These are phyloP conservation scores for Chloroceryle aenea DNA, from an alignment of 2,113 vertebrate genomes.

Conservation along the genomic window DNA sequence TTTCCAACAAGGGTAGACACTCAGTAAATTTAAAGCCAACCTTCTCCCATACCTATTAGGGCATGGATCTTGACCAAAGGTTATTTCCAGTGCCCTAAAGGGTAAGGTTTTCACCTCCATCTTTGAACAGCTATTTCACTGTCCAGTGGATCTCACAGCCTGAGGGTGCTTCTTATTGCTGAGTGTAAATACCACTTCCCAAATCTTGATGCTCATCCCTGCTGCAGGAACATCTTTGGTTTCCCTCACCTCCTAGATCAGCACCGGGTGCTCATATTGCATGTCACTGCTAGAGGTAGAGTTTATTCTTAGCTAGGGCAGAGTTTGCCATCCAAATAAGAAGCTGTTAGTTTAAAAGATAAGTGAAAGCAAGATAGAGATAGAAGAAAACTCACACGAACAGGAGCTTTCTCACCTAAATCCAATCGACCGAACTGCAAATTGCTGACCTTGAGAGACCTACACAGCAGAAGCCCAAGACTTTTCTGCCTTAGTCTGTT, in stretches of 20 bases:
- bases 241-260: background rate
- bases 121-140: background rate
- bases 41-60: background rate
- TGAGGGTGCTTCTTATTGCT: background rate
- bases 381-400: accelerated
- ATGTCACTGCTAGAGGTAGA: accelerated
- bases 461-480: accelerated
- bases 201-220: background rate
- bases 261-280: background rate
- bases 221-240: background rate
- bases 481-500: background rate
- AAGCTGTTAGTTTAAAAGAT: background rate
- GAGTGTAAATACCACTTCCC: background rate
- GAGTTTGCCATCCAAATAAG: background rate
- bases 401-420: background rate
- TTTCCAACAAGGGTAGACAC: background rate
- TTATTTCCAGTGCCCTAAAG: background rate
- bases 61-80: background rate
- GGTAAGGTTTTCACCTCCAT: background rate
- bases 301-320: background rate
- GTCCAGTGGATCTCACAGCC: background rate
- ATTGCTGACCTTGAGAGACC: background rate
- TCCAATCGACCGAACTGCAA: accelerated
- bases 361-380: background rate
- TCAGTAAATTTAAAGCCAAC: background rate